Conservation (phyloP, 2,797 vertebrate species). For the Notolepis coatsorum region DNA sequence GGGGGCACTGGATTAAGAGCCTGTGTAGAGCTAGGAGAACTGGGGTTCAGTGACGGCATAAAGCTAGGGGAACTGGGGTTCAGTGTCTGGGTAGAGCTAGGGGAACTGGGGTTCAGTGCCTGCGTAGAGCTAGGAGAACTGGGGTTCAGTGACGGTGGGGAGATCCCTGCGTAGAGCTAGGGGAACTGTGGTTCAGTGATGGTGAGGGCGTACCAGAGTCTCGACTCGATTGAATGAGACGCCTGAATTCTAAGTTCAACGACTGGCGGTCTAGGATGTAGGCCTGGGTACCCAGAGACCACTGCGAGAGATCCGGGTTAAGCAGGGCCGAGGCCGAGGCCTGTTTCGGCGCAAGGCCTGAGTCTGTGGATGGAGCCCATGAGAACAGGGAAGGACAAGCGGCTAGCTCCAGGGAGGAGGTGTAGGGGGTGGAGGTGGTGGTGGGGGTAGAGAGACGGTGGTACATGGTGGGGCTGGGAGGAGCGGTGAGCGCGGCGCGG, state of each 20-base stretch:
- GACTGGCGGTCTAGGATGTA: conserved; percentile 52
- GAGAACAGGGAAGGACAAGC: conserved; percentile 40
- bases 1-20: too few species aligned
- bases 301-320: conserved; percentile 36
- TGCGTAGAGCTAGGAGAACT: too few species aligned
- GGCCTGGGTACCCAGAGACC: conserved; percentile 41
- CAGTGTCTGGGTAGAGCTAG: too few species aligned
- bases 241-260: conserved; percentile 56
- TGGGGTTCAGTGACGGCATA: too few species aligned
- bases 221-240: conserved; percentile 38
- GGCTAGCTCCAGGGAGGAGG: conserved; percentile 37
- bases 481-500: conserved; percentile 81
- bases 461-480: conserved; percentile 57
- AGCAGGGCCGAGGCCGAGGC: conserved; percentile 33
- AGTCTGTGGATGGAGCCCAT: conserved; percentile 21
- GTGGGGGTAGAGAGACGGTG: conserved; percentile 35
- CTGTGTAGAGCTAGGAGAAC: too few species aligned
- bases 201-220: conserved; percentile 31
- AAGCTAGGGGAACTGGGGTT: too few species aligned
- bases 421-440: conserved; percentile 34
- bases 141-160: too few species aligned
- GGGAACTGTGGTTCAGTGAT: conserved; percentile 18
- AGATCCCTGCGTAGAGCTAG: conserved; percentile 36
- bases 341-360: conserved; percentile 33
- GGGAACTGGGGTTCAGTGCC: too few species aligned